A percentile compares a stretch with the other conserved stretches of the same genome.
These are phyloP conservation scores for Tenthredo notha DNA, from an alignment of 2,888 invertebrate species.

Conservation along the genomic window DNA sequence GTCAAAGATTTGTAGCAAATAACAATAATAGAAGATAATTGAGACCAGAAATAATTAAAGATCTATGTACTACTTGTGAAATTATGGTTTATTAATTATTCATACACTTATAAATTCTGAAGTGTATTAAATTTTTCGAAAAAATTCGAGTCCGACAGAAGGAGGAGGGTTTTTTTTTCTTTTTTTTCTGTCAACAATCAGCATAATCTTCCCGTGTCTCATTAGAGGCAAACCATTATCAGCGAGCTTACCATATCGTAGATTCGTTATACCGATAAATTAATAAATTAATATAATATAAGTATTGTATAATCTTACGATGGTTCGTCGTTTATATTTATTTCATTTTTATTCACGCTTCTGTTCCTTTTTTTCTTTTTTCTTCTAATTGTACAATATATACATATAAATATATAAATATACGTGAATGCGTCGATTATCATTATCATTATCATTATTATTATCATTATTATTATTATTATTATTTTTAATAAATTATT, in stretches of 20 bases:
- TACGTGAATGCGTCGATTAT: not conserved
- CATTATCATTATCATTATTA: slow-evolving; percentile 1
- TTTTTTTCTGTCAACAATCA: slow-evolving; percentile 63
- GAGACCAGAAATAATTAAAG: too few relatives aligned
- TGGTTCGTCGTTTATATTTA: slow-evolving; percentile 21
- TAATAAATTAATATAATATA: not conserved
- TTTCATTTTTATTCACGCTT: not conserved
- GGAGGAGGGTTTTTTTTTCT: not conserved
- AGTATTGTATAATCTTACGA: slow-evolving; percentile 37
- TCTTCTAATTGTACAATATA: not conserved
- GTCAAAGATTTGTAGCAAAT: not conserved
- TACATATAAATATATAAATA: not conserved
- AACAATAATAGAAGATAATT: not conserved
- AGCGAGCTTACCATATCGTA: slow-evolving; percentile 53
- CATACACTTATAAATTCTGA: not conserved
- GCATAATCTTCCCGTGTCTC: slow-evolving; percentile 66
- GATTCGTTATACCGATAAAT: slow-evolving; percentile 22
- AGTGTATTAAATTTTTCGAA: not conserved
- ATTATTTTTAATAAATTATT: not conserved
- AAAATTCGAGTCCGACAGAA: slow-evolving; percentile 33
- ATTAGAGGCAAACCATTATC: slow-evolving; percentile 45
- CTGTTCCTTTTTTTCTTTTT: not conserved
- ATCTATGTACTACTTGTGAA: slow-evolving; percentile 1
- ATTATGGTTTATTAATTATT: not conserved
- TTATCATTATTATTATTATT: not conserved